Evolutionary conservation across 2,113 vertebrate species (phyloP).

Genomic region (Porphyrio hochstetteri): DNA sequence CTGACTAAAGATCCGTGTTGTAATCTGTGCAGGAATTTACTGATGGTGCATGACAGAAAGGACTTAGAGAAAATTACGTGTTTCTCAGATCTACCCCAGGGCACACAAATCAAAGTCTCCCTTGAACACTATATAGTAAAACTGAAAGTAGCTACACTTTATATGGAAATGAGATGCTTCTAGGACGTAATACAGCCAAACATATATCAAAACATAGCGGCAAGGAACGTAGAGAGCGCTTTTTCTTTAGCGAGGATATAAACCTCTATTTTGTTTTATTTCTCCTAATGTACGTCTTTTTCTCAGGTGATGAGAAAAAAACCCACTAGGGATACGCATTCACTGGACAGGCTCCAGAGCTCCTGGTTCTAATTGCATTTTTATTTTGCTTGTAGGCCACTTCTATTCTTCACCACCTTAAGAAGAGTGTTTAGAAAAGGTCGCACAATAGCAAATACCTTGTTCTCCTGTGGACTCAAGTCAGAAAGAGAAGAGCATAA

Average conservation of each 20-base stretch:
- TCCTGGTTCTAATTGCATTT: neutral
- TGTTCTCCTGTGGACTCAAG: neutral
- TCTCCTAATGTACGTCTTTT: neutral
- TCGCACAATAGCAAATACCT: slow-evolving; percentile 29
- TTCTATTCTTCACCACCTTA: slow-evolving; percentile 12
- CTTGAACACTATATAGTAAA: slow-evolving; percentile 63
- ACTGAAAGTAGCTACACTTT: slow-evolving; percentile 74
- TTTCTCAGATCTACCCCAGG: slow-evolving; percentile 72
- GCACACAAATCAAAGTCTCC: slow-evolving; percentile 80
- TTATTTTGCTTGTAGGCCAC: neutral
- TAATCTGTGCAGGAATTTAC: slow-evolving; percentile 68
- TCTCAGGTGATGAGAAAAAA: neutral
- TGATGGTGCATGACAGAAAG: slow-evolving; percentile 65
- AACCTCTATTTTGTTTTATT: slow-evolving; percentile 37
- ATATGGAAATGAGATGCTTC: slow-evolving; percentile 79
- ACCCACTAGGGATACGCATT: neutral
- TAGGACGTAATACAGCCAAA: slow-evolving; percentile 57
- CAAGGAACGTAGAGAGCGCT: slow-evolving; percentile 42
- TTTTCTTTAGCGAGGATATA: slow-evolving; percentile 9
- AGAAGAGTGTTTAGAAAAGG: slow-evolving; percentile 3
- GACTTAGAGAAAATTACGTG: slow-evolving; percentile 75
- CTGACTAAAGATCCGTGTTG: slow-evolving; percentile 71
- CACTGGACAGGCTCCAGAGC: neutral
- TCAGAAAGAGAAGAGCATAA: neutral
- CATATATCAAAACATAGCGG: slow-evolving; percentile 71